phyloP scores from a whole-genome alignment of 2,888 invertebrate genomes.

The Lithophane leautieri region DNA sequence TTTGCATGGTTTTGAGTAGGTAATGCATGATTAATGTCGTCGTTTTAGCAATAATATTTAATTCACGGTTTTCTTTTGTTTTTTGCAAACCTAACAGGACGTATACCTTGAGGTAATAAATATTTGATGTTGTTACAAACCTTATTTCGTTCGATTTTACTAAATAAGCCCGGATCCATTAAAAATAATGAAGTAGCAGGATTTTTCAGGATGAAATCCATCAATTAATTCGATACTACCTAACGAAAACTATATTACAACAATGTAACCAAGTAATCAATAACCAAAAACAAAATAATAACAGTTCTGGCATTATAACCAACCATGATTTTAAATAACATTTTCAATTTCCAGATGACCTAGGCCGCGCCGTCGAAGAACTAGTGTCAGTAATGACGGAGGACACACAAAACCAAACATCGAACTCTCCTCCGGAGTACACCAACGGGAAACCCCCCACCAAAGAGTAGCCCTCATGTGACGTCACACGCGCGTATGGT shows the following conservation, averaged over 20 bases:
- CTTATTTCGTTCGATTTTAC: neutral
- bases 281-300: neutral
- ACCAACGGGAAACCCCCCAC: constrained; percentile 86
- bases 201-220: neutral
- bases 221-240: neutral
- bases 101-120: constrained; percentile 87
- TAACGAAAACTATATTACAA: neutral
- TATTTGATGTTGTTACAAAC: neutral
- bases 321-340: neutral
- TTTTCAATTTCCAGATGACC: constrained; percentile 91
- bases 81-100: constrained; percentile 82
- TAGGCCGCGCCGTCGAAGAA: constrained; percentile 96
- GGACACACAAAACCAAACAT: constrained; percentile 79
- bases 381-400: constrained; percentile 97
- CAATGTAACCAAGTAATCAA: neutral
- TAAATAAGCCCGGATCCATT: neutral
- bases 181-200: neutral
- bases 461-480: constrained; percentile 76
- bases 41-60: constrained; percentile 54
- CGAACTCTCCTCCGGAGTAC: constrained; percentile 86
- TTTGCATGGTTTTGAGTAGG: constrained; percentile 61
- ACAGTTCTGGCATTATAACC: too few species aligned
- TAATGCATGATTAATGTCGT: constrained; percentile 65
- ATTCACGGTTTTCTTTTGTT: constrained; percentile 71
- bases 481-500: constrained; percentile 70